Evolutionary conservation across 2,888 invertebrate genomes (phyloP).

Genomic region (Harpalus rubripes): DNA sequence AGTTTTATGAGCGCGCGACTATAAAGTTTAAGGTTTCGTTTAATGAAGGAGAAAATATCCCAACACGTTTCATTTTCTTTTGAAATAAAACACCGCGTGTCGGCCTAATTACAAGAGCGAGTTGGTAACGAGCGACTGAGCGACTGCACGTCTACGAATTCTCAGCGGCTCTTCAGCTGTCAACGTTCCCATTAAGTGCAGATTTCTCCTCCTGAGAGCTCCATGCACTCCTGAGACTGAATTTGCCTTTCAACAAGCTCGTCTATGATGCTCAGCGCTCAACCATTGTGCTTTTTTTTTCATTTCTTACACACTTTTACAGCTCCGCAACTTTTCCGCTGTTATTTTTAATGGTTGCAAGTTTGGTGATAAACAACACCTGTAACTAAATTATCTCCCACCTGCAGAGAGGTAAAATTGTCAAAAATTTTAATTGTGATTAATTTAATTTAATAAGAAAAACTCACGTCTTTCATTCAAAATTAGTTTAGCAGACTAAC

Average conservation of each 20-base stretch:
- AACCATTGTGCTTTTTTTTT: slow-evolving; percentile 8
- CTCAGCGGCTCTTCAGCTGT: slow-evolving; percentile 44
- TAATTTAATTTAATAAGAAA: too few relatives aligned
- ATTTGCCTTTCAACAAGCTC: slow-evolving; percentile 36
- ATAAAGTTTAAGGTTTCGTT: slow-evolving; percentile 70
- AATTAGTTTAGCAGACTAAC: too few relatives aligned
- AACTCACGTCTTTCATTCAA: too few relatives aligned
- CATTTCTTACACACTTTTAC: neutral
- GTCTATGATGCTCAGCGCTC: slow-evolving; percentile 34
- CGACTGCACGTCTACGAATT: slow-evolving; percentile 1
- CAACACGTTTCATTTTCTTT: slow-evolving; percentile 70
- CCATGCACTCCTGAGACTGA: neutral
- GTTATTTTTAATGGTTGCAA: neutral
- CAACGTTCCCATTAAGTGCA: slow-evolving; percentile 53
- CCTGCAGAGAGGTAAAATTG: neutral
- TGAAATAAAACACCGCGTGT: slow-evolving; percentile 46
- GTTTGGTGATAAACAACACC: slow-evolving; percentile 5
- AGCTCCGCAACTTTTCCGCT: neutral
- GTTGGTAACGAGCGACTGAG: slow-evolving; percentile 20
- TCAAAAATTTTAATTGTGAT: neutral
- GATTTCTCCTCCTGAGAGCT: slow-evolving; percentile 24
- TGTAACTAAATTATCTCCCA: neutral
- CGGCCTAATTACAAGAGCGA: slow-evolving; percentile 43
- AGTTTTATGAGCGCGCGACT: slow-evolving; percentile 68
- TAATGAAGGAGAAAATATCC: slow-evolving; percentile 67